Evolutionary conservation across 2,888 invertebrate genomes (phyloP), one percentile per base, ranked within the genome.

Genomic region (Nudaria mundana): DNA sequence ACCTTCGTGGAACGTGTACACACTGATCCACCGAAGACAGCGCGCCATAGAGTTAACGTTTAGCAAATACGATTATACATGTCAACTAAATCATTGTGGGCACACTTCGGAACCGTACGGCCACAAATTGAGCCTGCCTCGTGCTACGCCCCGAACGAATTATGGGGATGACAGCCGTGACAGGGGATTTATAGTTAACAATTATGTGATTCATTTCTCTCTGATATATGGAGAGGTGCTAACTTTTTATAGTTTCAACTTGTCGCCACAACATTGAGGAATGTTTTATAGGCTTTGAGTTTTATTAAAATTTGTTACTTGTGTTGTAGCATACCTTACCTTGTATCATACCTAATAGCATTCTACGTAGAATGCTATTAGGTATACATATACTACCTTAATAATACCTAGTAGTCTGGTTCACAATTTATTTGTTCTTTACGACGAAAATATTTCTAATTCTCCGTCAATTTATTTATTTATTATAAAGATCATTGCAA

Each of bases 91-190:
- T 68, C 63, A 68, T 69, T 45, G 46, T 30, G 40, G 43, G 40
- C 37, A 36, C 36, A 35, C 30, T 44, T 40, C 26, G 24, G 24
- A 25, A 14, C 13, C 16, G 6, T 11, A 23, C 7, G 14, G 11
- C 10, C 25, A 12, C 11, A 11, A 14, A 32, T 40, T 44, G 37
- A 35, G 36, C 40, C 33, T 48, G 53, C 55, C 67, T 67, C 70
- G 65, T 72, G 75, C 67, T 60, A 53, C 44, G 63, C 57, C 64
- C 59, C 56, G 48, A 58, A 71, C 53, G 77, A 72, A 83, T 84
- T 83, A 79, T 56, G 61, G 66, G 70, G 77, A 74, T 84, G 86
- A 86, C 85, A 83, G 66, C 66, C 64, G 67, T 70, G 86, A 83
- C 86, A 77, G 77, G 62, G 59, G 65, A 86, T 82, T 76, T 72